Conservation (phyloP, 2,888 invertebrate species). For the Meliscaeva auricollis region DNA sequence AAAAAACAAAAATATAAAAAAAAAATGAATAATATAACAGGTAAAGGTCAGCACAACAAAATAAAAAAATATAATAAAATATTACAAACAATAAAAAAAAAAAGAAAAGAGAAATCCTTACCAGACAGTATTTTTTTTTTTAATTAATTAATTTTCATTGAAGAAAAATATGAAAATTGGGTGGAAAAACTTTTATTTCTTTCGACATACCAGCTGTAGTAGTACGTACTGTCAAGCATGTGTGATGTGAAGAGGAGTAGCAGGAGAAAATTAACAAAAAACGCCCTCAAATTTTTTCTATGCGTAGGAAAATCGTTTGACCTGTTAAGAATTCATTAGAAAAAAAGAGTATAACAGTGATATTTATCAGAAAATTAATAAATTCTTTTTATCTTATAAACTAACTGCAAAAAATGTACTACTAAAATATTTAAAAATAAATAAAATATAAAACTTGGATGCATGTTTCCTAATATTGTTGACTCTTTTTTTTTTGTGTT, state of each 20-base stretch:
- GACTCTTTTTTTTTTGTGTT: conserved; percentile 32
- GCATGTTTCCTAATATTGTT: conserved; percentile 53
- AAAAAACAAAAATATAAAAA: conserved; percentile 33
- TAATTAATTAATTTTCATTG: conserved; percentile 45
- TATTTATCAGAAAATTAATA: conserved; percentile 68
- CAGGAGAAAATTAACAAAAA: conserved; percentile 70
- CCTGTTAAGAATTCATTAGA: conserved; percentile 77
- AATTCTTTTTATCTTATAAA: conserved; percentile 52
- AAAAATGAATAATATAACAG: conserved; percentile 56
- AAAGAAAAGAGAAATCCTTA: conserved; percentile 64
- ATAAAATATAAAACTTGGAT: conserved; percentile 49
- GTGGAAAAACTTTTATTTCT: conserved; percentile 57
- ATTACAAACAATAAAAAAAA: conserved; percentile 66
- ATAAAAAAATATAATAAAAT: conserved; percentile 51
- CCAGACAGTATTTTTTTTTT: conserved; percentile 57
- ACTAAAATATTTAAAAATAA: conserved; percentile 32
- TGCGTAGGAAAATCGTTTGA: conserved; percentile 67
- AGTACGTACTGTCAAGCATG: conserved; percentile 73
- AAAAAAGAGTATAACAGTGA: conserved; percentile 69
- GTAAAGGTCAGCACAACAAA: conserved; percentile 72
- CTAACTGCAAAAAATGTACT: conserved; percentile 36
- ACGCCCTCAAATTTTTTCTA: conserved; percentile 51
- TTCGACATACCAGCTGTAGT: conserved; percentile 77
- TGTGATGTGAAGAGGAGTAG: conserved; percentile 75
- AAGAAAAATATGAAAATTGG: conserved; percentile 59